Evolutionary conservation across 2,113 vertebrate species (phyloP).

Genomic region (Callopanchax toddi): DNA sequence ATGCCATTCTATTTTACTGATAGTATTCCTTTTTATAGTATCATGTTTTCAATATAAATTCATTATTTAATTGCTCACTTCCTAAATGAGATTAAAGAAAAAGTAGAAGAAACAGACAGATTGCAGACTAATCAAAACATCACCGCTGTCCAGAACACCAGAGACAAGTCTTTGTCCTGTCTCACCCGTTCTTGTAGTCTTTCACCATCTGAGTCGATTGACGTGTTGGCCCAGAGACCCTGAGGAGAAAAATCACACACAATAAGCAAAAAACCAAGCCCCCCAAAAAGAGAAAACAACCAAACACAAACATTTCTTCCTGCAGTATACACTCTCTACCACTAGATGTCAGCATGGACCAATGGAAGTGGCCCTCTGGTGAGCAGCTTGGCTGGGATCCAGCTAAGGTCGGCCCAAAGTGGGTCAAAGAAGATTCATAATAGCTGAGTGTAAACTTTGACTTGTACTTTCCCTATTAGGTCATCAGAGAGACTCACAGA

Average conservation of each 20-base stretch:
- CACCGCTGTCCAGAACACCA: background rate
- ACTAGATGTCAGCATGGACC: conserved; percentile 66
- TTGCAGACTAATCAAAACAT: background rate
- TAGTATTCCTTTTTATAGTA: too few species aligned
- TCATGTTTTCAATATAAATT: too few species aligned
- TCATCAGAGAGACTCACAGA: conserved; percentile 59
- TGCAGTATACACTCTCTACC: conserved; percentile 39
- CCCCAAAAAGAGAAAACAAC: background rate
- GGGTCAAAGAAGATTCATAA: conserved; percentile 71
- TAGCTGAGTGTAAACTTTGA: conserved; percentile 68
- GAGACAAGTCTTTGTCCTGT: too few species aligned
- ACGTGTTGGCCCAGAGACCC: conserved; percentile 68
- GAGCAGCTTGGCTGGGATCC: conserved; percentile 43
- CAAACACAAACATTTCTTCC: background rate
- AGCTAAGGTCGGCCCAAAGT: conserved; percentile 61
- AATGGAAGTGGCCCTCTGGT: conserved; percentile 1
- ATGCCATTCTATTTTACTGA: too few species aligned
- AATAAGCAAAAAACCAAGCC: background rate
- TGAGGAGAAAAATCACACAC: conserved; percentile 43
- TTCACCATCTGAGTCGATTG: conserved; percentile 77
- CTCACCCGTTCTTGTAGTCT: conserved; percentile 78
- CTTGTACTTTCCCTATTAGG: conserved; percentile 71
- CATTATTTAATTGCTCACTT: too few species aligned
- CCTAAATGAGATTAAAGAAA: too few species aligned
- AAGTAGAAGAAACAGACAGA: background rate